Base-by-base conservation (phyloP, 2,888 invertebrate genomes). In the Hesperia comma region DNA sequence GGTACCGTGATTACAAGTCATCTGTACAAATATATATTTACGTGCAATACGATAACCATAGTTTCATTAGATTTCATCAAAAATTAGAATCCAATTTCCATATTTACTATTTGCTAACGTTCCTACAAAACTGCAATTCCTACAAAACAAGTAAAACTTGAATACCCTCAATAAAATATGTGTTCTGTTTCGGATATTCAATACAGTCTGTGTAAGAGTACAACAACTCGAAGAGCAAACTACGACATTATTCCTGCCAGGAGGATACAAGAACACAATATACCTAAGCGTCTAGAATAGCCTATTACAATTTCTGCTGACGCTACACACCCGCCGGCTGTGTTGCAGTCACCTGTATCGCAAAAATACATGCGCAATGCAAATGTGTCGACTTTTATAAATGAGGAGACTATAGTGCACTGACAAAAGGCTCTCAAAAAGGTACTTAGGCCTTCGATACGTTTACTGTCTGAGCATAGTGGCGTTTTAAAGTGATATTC, bases 161-260 rank as follows among this genome's bases (percentile, higher is more conserved):
- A 51, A 51, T 21, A 19, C 21, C 4, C 12, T 17, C 15, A 6
- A 17, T 17, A 46, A 46, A 17, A 46, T 46, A 17, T 17, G 21
- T 21, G 4, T 15, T 53, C n/a, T 32, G n/a, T 26, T 53, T 32
- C 32, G n/a, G n/a, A 32, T 32, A 26, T 53, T 32, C 53, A 53
- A n/a, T 32, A n/a, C 32, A n/a, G 26, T 53, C 32, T 6, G 32
- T 32, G 32, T 26, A 53, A 53, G 53, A 37, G 32, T 3, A 32
- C 26, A 32, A 2, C 26, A 32, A 2, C 8, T 49, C 49, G 10
- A 43, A 57, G 0, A 6, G 57, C 57, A 26, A 57, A 40, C 56
- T 40, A 43, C 43, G 41, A n/a, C 43, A 57, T 57, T 57, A 57
- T 57, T 57, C 41, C 26, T 41, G 57, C 7, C 57, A 43, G 26